Conservation (phyloP, 2,888 invertebrate species). For the Caenorhabditis macrosperma region DNA sequence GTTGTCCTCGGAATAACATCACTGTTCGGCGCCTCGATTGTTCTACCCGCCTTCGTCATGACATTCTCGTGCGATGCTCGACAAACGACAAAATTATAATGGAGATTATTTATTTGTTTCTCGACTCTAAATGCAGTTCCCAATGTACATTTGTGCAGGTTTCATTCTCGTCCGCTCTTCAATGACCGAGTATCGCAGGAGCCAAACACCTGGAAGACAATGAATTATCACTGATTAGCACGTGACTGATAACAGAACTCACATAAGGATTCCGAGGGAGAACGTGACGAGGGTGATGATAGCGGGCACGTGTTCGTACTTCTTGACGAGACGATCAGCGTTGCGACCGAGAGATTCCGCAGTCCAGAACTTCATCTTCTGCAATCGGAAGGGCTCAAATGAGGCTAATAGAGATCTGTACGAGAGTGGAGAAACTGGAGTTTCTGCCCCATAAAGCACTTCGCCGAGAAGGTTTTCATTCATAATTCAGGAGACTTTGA, state of each 20-base stretch:
- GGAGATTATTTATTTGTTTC: background rate
- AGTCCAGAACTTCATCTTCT: slow-evolving; percentile 21
- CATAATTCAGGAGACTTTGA: background rate
- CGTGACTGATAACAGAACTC: slow-evolving; percentile 7
- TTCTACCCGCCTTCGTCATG: slow-evolving; percentile 55
- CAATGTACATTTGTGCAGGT: background rate
- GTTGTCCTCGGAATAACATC: slow-evolving; percentile 59
- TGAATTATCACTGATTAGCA: background rate
- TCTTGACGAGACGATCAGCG: slow-evolving; percentile 46
- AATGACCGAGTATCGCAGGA: background rate
- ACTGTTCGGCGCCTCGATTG: slow-evolving; percentile 54
- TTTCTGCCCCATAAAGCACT: too few relatives aligned
- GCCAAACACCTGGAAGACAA: background rate
- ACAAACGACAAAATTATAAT: slow-evolving; percentile 46
- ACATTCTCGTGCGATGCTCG: slow-evolving; percentile 35
- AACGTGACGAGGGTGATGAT: slow-evolving; percentile 27
- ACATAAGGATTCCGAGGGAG: slow-evolving; percentile 27
- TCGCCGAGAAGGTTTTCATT: background rate
- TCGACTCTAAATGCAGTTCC: slow-evolving; percentile 18
- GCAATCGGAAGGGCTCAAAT: background rate
- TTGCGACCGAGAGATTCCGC: slow-evolving; percentile 37
- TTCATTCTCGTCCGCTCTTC: background rate
- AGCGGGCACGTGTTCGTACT: slow-evolving; percentile 44
- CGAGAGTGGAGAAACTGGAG: background rate
- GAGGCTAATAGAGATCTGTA: background rate